Evolutionary conservation across 2,797 vertebrate species (phyloP).

Genomic region (Pelodytes ibericus): DNA sequence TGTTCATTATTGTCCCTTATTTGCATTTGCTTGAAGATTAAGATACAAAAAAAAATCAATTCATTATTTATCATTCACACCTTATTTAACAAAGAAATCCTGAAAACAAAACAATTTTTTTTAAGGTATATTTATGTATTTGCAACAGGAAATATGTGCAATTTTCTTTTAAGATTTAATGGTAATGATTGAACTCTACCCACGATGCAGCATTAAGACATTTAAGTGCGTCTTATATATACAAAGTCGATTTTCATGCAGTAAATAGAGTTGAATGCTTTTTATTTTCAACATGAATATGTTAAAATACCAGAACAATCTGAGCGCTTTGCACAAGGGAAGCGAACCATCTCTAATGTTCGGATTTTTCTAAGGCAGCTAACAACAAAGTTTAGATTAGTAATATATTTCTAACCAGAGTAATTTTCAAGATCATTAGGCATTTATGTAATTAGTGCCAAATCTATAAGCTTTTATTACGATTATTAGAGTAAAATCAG

Average conservation of each 20-base stretch:
- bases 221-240: conserved; percentile 56
- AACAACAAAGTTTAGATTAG: conserved; percentile 92
- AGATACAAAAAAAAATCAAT: no score
- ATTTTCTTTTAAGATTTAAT: background rate
- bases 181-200: background rate
- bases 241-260: conserved; percentile 61
- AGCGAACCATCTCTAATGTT: conserved; percentile 85
- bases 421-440: conserved; percentile 92
- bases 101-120: no score
- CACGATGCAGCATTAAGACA: background rate
- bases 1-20: no score
- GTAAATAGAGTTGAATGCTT: conserved; percentile 75
- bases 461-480: conserved; percentile 89
- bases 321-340: conserved; percentile 78
- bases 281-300: conserved; percentile 76
- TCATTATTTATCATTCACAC: no score
- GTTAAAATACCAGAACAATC: conserved; percentile 78
- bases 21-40: no score
- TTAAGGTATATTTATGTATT: no score
- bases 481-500: conserved; percentile 90
- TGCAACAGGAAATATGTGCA: no score
- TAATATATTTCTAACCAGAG: conserved; percentile 87
- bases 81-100: no score
- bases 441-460: conserved; percentile 90
- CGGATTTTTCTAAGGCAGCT: conserved; percentile 85